Evolutionary conservation across 2,113 vertebrate species (phyloP), one percentile per base, ranked within the genome.

Genomic region (Lates calcarifer): DNA sequence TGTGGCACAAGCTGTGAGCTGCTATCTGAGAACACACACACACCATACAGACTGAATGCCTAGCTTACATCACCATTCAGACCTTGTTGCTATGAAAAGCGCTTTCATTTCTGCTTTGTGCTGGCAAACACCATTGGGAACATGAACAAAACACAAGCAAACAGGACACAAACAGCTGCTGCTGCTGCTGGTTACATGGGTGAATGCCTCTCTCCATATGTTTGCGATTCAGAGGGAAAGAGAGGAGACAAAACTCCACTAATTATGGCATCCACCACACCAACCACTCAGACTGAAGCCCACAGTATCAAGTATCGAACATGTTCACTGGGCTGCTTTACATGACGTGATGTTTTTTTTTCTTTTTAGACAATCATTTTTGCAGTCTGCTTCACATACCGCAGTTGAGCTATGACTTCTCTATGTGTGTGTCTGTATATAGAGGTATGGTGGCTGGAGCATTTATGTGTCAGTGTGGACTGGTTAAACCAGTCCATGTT

Each of bases 61-160:
- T 26, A 62, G 90, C 90, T 93, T 81, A 87, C 81, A 90, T 92
- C 90, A 82, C 90, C 89, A 91, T 92, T 93, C 91, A 89, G 80
- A 84, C 82, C 81, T 66, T 86, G 89, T 88, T 88, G 91, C 90
- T 90, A 89, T 90, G 91, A 93, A 93, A 93, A 90, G 91, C 77
- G 51, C 90, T 94, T 94, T 94, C 91, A 92, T 91, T 94, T 94
- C 92, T 94, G 92, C 93, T 93, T 94, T 93, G 90, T 93, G 89
- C 89, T 74, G 89, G 79, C 87, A 81, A 90, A 89, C 90, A 92
- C 88, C 86, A 84, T 51, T 75, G 90, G 91, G 91, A 91, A 90
- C 87, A 79, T 51, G 91, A 91, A 93, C 91, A 92, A 93, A 93
- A 93, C 90, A 94, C 90, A 89, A 85, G 91, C 91, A 84, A 89